Evolutionary conservation across 2,113 vertebrate species (phyloP).

Genomic region (Synchiropus splendidus): DNA sequence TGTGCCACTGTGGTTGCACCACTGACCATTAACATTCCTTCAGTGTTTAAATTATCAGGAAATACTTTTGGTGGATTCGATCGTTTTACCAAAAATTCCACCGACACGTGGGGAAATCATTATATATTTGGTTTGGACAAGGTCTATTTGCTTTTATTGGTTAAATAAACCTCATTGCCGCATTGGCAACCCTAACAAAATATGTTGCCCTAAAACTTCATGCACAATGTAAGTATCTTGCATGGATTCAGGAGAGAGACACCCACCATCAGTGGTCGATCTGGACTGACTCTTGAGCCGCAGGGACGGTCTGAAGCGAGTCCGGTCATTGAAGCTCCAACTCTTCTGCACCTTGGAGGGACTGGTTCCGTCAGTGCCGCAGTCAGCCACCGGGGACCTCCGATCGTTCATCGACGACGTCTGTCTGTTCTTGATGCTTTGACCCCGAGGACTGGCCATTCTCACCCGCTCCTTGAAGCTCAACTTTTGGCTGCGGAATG

Average conservation of each 20-base stretch:
- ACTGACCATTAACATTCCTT: slow-evolving; percentile 24
- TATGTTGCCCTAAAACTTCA: no score
- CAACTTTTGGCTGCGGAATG: slow-evolving; percentile 80
- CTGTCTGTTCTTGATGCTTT: slow-evolving; percentile 87
- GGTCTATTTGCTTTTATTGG: not conserved
- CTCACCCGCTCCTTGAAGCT: slow-evolving; percentile 93
- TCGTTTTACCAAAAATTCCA: no score
- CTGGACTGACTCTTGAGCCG: slow-evolving; percentile 92
- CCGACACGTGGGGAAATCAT: not conserved
- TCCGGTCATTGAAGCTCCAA: slow-evolving; percentile 97
- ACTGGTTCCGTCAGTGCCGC: slow-evolving; percentile 76
- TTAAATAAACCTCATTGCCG: no score
- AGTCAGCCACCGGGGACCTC: slow-evolving; percentile 80
- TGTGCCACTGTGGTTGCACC: slow-evolving; percentile 4
- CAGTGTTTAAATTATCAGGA: slow-evolving; percentile 4
- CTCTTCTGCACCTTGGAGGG: slow-evolving; percentile 96
- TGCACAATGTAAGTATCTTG: not conserved
- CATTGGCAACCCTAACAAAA: no score
- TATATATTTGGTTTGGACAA: not conserved
- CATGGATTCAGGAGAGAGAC: not conserved
- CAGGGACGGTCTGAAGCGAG: slow-evolving; percentile 87
- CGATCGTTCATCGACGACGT: slow-evolving; percentile 79
- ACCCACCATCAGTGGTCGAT: slow-evolving; percentile 77
- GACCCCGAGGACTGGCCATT: slow-evolving; percentile 93
- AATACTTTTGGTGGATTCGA: slow-evolving; percentile 9